Conservation (phyloP, 2,888 invertebrate species). For the Mamestra brassicae region DNA sequence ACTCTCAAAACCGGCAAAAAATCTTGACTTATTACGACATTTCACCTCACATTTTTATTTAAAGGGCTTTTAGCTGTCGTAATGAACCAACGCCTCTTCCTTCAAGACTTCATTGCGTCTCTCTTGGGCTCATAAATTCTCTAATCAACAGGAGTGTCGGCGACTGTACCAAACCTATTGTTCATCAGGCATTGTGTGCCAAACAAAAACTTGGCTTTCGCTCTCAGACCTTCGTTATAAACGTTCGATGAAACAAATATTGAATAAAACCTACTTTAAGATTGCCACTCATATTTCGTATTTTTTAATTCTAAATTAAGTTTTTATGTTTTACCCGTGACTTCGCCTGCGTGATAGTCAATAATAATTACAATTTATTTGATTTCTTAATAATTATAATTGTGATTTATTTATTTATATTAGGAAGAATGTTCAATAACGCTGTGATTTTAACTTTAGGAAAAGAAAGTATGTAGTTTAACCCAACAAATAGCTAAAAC, state of each 20-base stretch:
- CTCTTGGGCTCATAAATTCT: slow-evolving; percentile 45
- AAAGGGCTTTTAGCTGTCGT: neutral
- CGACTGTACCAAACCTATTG: slow-evolving; percentile 54
- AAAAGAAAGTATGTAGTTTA: too few relatives aligned
- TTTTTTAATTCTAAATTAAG: too few relatives aligned
- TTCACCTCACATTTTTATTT: slow-evolving; percentile 11
- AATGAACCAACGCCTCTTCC: slow-evolving; percentile 8
- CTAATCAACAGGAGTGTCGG: slow-evolving; percentile 50
- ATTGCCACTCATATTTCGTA: neutral
- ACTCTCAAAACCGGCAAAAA: neutral
- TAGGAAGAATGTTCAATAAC: too few relatives aligned
- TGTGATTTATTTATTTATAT: too few relatives aligned
- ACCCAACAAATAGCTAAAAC: too few relatives aligned
- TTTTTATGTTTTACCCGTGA: too few relatives aligned
- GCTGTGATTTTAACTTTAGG: too few relatives aligned
- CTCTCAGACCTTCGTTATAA: slow-evolving; percentile 41
- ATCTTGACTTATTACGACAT: neutral
- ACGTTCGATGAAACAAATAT: slow-evolving; percentile 34
- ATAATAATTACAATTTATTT: too few relatives aligned
- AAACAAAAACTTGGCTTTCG: slow-evolving; percentile 58
- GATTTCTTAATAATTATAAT: too few relatives aligned
- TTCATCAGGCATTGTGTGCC: slow-evolving; percentile 55
- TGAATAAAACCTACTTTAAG: slow-evolving; percentile 25
- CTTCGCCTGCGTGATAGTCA: too few relatives aligned
- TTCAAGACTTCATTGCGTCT: slow-evolving; percentile 25